Percentiles rank a stretch among this genome's conserved stretches.
phyloP scores from a whole-genome alignment of 2,888 invertebrate genomes.

The Meiosimyza decipiens region DNA sequence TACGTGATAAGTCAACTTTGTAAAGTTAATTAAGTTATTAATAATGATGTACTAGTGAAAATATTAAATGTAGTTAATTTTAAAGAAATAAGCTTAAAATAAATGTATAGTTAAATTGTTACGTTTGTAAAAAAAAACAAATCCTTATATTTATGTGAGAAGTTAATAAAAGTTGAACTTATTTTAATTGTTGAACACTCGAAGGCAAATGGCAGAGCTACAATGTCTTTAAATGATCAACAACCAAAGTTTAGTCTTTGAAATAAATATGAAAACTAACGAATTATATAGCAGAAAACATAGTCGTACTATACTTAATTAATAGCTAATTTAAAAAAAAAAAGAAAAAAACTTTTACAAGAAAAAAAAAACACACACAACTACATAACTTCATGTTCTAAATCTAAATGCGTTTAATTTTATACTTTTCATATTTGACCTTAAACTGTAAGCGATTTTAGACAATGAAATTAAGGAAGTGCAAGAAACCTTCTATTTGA shows the following conservation, averaged over 20 bases:
- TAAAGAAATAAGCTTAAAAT: slow-evolving; percentile 19
- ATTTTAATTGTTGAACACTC: too few species aligned
- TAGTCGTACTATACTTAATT: too few species aligned
- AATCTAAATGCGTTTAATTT: slow-evolving; percentile 54
- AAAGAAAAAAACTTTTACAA: slow-evolving; percentile 15
- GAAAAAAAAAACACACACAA: slow-evolving; percentile 18
- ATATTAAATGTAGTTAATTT: slow-evolving; percentile 34
- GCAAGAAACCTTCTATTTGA: background rate
- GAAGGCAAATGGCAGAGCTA: too few species aligned
- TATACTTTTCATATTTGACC: slow-evolving; percentile 35
- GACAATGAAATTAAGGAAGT: slow-evolving; percentile 32
- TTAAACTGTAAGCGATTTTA: slow-evolving; percentile 37
- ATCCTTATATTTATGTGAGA: too few species aligned
- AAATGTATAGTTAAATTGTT: background rate
- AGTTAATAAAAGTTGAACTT: too few species aligned
- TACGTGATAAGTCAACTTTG: slow-evolving; percentile 67
- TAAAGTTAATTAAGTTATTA: slow-evolving; percentile 48
- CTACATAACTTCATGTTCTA: slow-evolving; percentile 40
- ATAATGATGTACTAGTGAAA: slow-evolving; percentile 34
- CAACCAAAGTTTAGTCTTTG: too few species aligned
- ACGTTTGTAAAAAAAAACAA: background rate
- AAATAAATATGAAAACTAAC: too few species aligned
- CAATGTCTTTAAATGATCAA: too few species aligned
- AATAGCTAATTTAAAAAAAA: too few species aligned
- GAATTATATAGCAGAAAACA: too few species aligned